Conservation (phyloP, 2,113 vertebrate species). For the Dicentrarchus labrax region DNA sequence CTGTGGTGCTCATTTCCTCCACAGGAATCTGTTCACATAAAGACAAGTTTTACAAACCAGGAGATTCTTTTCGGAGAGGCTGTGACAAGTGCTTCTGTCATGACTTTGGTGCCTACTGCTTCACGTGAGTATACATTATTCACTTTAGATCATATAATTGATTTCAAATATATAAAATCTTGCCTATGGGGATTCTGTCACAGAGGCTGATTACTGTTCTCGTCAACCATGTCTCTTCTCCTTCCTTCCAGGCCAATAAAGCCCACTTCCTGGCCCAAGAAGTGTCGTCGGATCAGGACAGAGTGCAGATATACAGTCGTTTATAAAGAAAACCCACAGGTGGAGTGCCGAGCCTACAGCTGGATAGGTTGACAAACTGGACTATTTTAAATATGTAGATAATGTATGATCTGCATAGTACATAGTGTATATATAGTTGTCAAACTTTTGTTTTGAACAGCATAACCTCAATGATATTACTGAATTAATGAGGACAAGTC, state of each 20-base stretch:
- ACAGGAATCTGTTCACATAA: constrained; percentile 75
- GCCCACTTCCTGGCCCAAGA: constrained; percentile 78
- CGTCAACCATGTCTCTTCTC: background rate
- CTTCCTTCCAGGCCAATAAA: constrained; percentile 61
- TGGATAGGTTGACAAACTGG: constrained; percentile 73
- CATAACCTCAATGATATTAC: background rate
- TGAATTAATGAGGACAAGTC: constrained; percentile 22
- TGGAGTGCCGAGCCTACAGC: constrained; percentile 76
- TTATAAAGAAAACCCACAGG: constrained; percentile 70
- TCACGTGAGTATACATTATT: constrained; percentile 58
- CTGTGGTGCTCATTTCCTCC: background rate
- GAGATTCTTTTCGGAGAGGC: constrained; percentile 74
- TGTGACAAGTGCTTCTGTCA: constrained; percentile 79
- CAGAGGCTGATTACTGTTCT: background rate
- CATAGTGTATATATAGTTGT: background rate
- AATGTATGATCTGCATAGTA: background rate
- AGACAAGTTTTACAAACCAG: constrained; percentile 72
- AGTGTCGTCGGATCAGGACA: constrained; percentile 64
- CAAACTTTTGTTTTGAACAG: background rate
- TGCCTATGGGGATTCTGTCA: background rate
- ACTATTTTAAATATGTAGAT: constrained; percentile 6
- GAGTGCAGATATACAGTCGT: constrained; percentile 71
- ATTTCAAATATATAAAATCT: constrained; percentile 3
- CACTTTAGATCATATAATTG: background rate
- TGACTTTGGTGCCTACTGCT: constrained; percentile 71